A percentile compares a stretch with the other conserved stretches of the same genome.
Evolutionary conservation across 2,797 vertebrate species (phyloP).

Genomic region (Eospalax fontanierii): DNA sequence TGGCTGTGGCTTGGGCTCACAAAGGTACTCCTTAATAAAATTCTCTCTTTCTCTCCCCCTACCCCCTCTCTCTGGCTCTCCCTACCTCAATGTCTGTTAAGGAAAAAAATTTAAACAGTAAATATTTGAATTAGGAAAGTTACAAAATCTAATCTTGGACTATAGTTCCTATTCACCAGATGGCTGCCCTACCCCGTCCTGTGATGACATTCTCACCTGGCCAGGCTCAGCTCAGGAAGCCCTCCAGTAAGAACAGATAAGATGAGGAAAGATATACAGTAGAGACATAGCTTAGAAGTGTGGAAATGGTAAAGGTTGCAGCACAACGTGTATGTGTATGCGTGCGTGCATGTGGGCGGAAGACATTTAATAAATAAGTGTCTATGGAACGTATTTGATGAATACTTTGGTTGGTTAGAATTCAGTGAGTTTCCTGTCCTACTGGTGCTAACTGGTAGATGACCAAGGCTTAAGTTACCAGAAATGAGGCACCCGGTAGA

Average conservation of each 20-base stretch:
- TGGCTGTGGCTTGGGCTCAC: not conserved
- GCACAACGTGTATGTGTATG: not conserved
- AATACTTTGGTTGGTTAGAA: constrained; percentile 43
- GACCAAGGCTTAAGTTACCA: constrained; percentile 15
- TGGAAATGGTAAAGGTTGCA: not conserved
- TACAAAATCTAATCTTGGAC: not conserved
- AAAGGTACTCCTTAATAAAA: not conserved
- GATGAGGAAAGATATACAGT: not conserved
- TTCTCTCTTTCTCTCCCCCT: no score
- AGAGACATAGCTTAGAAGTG: not conserved
- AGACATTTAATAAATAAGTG: not conserved
- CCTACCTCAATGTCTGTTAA: not conserved
- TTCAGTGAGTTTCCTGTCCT: not conserved
- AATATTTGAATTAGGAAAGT: not conserved
- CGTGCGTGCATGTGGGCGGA: no score
- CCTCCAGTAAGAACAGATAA: not conserved
- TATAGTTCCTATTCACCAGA: not conserved
- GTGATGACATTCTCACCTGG: not conserved
- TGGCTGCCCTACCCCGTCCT: not conserved
- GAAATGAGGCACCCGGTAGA: not conserved
- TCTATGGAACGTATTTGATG: not conserved
- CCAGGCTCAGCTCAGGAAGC: not conserved
- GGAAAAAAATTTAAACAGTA: not conserved
- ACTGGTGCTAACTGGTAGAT: not conserved
- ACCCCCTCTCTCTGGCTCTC: not conserved